Conservation (phyloP, 35 echinoderm and acorn worm species). For the Diadema setosum region DNA sequence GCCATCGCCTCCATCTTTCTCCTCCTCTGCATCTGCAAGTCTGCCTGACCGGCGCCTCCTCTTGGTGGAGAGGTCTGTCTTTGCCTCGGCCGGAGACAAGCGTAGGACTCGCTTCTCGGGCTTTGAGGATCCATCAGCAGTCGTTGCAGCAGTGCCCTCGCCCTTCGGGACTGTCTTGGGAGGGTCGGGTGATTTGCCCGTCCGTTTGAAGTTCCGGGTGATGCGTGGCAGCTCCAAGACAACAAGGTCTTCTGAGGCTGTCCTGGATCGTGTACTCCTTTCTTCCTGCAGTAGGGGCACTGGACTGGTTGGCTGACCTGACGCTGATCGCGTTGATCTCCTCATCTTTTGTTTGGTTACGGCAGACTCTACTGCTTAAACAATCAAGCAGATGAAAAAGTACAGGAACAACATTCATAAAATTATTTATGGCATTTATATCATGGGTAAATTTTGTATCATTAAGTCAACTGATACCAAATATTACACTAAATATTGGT, state of each 20-base stretch:
- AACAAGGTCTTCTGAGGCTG: constrained; percentile 67
- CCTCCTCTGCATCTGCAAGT: background rate
- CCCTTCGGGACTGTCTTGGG: background rate
- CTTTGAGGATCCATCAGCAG: background rate
- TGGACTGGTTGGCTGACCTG: background rate
- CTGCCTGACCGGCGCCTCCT: background rate
- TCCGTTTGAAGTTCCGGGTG: background rate
- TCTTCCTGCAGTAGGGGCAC: background rate
- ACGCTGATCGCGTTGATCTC: background rate
- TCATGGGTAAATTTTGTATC: no score
- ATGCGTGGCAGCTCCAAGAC: constrained; percentile 62
- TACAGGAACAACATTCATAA: no score
- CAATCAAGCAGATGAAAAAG: no score
- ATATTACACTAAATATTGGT: no score
- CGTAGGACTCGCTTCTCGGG: background rate
- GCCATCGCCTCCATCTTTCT: background rate
- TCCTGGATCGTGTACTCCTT: constrained; percentile 72
- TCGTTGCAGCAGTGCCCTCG: background rate
- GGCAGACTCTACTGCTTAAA: no score
- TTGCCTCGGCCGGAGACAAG: background rate
- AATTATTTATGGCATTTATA: no score
- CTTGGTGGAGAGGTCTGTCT: background rate
- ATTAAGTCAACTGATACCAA: no score
- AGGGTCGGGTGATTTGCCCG: background rate
- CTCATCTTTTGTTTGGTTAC: no score